A percentile compares a stretch with the other conserved stretches of the same genome.
These are phyloP conservation scores for Tyrannus savana DNA, from an alignment of 2,113 vertebrate genomes.

Conservation along the genomic window DNA sequence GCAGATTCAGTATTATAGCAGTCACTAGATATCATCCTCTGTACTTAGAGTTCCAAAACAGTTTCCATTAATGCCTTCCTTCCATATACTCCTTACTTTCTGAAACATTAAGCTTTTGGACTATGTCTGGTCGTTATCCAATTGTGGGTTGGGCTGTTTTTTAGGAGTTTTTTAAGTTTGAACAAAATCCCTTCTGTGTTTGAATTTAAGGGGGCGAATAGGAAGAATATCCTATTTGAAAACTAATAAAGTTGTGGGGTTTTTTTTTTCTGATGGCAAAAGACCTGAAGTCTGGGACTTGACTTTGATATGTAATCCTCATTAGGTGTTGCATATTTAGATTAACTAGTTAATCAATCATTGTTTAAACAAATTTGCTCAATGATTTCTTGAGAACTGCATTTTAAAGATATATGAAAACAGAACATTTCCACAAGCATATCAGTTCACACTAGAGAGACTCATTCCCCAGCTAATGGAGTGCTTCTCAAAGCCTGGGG, in stretches of 20 bases:
- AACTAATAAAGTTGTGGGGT: background rate
- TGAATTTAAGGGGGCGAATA: background rate
- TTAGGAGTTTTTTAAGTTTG: background rate
- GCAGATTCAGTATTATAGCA: constrained; percentile 53
- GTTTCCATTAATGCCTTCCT: constrained; percentile 45
- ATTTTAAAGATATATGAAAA: background rate
- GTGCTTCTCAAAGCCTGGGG: background rate
- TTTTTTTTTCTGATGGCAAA: background rate
- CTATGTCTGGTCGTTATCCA: constrained; percentile 19
- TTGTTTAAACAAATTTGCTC: constrained; percentile 22
- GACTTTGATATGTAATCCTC: constrained; percentile 2
- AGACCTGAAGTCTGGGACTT: background rate
- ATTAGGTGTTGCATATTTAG: constrained; percentile 19
- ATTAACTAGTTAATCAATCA: background rate
- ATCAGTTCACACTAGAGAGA: background rate
- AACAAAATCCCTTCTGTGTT: constrained; percentile 31
- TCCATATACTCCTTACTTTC: constrained; percentile 20
- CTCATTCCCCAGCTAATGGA: constrained; percentile 1
- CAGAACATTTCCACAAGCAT: background rate
- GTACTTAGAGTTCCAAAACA: constrained; percentile 14
- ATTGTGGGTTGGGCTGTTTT: background rate
- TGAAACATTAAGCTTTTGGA: background rate
- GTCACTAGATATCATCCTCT: constrained; percentile 52
- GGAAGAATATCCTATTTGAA: background rate
- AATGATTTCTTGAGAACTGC: background rate